A percentile compares a stretch with the other conserved stretches of the same genome.
Evolutionary conservation across 2,797 vertebrate species (phyloP).

Genomic region (Phyllotis vaccarum): DNA sequence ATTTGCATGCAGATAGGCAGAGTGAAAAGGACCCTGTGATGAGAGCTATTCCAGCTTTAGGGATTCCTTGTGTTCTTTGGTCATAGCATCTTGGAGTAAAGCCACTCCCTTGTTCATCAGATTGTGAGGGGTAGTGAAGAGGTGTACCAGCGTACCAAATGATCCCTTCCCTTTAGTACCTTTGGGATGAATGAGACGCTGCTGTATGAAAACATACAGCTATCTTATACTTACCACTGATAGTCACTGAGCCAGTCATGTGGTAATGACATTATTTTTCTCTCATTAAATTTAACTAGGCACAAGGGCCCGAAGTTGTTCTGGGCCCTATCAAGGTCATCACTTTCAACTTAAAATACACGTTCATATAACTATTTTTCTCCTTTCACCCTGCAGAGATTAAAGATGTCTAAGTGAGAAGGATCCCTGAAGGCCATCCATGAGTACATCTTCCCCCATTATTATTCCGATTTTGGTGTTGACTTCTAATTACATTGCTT

Average conservation of each 20-base stretch:
- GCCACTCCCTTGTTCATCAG: not conserved
- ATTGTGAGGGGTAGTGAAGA: not conserved
- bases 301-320: not conserved
- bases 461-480: not conserved
- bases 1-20: not conserved
- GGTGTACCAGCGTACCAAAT: rapidly evolving
- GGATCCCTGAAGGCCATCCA: not conserved
- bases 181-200: not conserved
- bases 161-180: not conserved
- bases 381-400: not conserved
- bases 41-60: not conserved
- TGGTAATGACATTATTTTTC: not conserved
- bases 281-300: constrained; percentile 34
- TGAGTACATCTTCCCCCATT: rapidly evolving
- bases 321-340: not conserved
- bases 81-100: not conserved
- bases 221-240: not conserved
- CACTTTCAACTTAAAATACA: not conserved
- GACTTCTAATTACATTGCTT: not conserved
- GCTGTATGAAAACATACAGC: not conserved
- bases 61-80: not conserved
- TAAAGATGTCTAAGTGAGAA: not conserved
- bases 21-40: not conserved
- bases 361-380: not conserved
- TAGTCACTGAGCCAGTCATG: not conserved